Conservation (phyloP, 1,140 invertebrate genomes). For the Orussus abietinus region DNA sequence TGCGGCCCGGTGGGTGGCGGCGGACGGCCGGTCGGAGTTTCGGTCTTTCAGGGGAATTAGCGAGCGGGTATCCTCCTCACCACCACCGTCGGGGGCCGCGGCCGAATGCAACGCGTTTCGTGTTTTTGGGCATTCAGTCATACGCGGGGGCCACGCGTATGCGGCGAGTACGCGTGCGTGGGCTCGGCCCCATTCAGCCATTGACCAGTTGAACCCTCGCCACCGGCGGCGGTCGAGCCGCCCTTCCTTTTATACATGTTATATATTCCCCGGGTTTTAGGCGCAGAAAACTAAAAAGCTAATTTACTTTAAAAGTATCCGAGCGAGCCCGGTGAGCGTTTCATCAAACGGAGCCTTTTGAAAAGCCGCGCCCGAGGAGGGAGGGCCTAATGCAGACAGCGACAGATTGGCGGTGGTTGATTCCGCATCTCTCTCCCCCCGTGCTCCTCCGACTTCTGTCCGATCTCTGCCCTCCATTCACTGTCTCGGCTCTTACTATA, state of each 20-base stretch:
- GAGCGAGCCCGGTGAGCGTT: constrained; percentile 23
- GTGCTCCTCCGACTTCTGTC: constrained; percentile 5
- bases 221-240: constrained; percentile 19
- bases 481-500: constrained; percentile 16
- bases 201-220: constrained; percentile 40
- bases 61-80: background rate
- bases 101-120: constrained; percentile 34
- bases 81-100: background rate
- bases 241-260: constrained; percentile 42
- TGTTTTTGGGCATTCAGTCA: constrained; percentile 46
- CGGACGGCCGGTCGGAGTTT: constrained; percentile 1
- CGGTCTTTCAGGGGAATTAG: constrained; percentile 27
- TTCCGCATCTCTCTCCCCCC: constrained; percentile 14
- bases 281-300: constrained; percentile 54
- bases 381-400: constrained; percentile 48
- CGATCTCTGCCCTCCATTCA: too few species aligned
- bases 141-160: constrained; percentile 8
- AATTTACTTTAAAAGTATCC: constrained; percentile 56
- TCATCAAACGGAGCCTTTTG: constrained; percentile 44
- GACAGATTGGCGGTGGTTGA: constrained; percentile 49
- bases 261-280: constrained; percentile 43
- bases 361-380: constrained; percentile 30
- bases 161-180: constrained; percentile 7
- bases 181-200: constrained; percentile 43
- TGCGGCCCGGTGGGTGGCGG: background rate